Evolutionary conservation across 2,113 vertebrate species (phyloP).

Genomic region (Ovis aries): ARS-UI_Ramb_v3.0 NC_056055.1:73043501-73044000

Average conservation of each 20-base stretch:
- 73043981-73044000: not conserved
- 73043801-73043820: not conserved
- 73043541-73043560: not conserved
- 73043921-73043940: not conserved
- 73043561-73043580: not conserved
- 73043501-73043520: not conserved
- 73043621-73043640: not conserved
- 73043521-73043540: not conserved
- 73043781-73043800: not conserved
- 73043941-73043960: not conserved
- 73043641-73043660: not conserved
- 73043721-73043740: not conserved
- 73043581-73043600: not conserved
- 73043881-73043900: not conserved
- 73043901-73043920: not conserved
- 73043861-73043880: not conserved
- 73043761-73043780: not conserved
- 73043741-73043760: not conserved
- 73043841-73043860: not conserved
- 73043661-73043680: not conserved
- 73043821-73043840: not conserved
- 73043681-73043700: not conserved
- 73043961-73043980: not conserved
- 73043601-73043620: not conserved
- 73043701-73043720: not conserved